Percentiles rank a stretch among this genome's conserved stretches.
Conservation (phyloP, 92 coral and sea anemone genomes). For the Pocillopora grandis region DNA sequence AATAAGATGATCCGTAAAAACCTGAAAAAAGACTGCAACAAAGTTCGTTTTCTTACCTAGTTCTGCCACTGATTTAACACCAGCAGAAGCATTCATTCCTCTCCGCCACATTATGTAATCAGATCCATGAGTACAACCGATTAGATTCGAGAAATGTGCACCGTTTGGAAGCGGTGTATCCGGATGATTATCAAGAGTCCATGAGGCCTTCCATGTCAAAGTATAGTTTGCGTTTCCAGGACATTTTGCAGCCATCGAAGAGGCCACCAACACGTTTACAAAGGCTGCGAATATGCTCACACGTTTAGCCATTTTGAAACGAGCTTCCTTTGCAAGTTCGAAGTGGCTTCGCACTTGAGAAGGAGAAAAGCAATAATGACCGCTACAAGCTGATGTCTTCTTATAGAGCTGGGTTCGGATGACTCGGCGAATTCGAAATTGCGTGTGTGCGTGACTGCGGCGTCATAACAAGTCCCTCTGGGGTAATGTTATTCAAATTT, state of each 20-base stretch:
- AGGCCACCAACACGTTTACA: neutral
- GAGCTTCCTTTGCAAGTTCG: neutral
- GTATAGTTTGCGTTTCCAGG: slow-evolving; percentile 26
- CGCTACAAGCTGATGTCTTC: neutral
- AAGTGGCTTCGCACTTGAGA: neutral
- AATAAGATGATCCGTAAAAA: neutral
- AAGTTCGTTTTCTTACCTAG: slow-evolving; percentile 17
- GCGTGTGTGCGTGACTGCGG: neutral
- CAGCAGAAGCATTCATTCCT: slow-evolving; percentile 16
- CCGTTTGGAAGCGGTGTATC: neutral
- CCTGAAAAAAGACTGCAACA: neutral
- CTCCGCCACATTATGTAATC: slow-evolving; percentile 17
- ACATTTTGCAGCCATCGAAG: neutral
- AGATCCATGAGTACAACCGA: slow-evolving; percentile 30
- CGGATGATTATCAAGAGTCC: slow-evolving; percentile 28
- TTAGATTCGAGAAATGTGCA: slow-evolving; percentile 25
- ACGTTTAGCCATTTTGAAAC: neutral
- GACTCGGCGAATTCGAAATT: neutral
- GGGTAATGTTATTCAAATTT: neutral
- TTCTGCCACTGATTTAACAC: slow-evolving; percentile 38
- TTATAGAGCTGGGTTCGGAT: neutral
- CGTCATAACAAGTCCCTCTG: too few species aligned
- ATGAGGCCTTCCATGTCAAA: slow-evolving; percentile 3
- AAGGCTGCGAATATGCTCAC: neutral
- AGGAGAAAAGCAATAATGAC: too few species aligned